phyloP scores from a whole-genome alignment of 35 echinoderm and acorn worm species.

The Strongylocentrotus purpuratus region DNA sequence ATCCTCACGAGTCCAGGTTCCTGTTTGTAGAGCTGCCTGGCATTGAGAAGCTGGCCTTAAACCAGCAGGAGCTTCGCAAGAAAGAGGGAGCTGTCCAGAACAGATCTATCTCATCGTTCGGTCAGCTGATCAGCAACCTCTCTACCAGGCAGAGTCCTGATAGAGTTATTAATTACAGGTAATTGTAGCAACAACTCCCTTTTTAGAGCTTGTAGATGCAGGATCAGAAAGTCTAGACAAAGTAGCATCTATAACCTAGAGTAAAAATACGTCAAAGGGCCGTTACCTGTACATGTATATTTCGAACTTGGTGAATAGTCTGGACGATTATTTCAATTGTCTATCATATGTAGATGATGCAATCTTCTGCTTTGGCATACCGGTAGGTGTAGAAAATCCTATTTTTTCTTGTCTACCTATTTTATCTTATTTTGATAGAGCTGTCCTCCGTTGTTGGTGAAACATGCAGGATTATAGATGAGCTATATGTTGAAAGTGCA shows the following conservation, averaged over 20 bases:
- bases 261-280: background rate
- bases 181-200: background rate
- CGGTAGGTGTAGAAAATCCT: too few relatives aligned
- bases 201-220: background rate
- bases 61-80: constrained; percentile 61
- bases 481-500: too few relatives aligned
- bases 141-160: constrained; percentile 45
- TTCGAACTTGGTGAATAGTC: too few relatives aligned
- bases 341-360: too few relatives aligned
- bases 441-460: too few relatives aligned
- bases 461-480: too few relatives aligned
- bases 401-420: too few relatives aligned
- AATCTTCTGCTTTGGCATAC: too few relatives aligned
- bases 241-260: background rate
- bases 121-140: constrained; percentile 61
- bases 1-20: constrained; percentile 68
- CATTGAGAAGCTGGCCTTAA: constrained; percentile 66
- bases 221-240: background rate
- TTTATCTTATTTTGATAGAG: too few relatives aligned
- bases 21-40: constrained; percentile 84
- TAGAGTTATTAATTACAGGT: constrained; percentile 75
- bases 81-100: constrained; percentile 62
- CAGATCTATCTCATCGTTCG: constrained; percentile 65
- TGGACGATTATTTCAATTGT: too few relatives aligned
- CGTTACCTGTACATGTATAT: too few relatives aligned